These are phyloP conservation scores for Therioaphis trifolii DNA, from an alignment of 2,888 invertebrate species.

Conservation along the genomic window DNA sequence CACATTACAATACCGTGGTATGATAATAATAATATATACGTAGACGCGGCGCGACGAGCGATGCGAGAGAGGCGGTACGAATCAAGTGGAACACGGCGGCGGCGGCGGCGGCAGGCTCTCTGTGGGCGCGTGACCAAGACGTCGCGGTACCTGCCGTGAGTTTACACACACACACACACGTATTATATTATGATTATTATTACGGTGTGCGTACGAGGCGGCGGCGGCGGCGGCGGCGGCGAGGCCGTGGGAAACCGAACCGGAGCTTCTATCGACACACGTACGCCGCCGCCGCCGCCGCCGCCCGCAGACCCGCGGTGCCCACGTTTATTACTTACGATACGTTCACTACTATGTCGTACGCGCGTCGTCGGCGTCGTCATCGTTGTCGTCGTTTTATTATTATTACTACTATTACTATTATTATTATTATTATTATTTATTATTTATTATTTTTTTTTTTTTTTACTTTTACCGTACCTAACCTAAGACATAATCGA, in stretches of 20 bases:
- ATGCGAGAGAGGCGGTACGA: constrained; percentile 8
- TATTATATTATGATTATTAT: no score
- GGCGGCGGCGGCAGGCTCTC: constrained; percentile 23
- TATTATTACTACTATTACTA: not conserved
- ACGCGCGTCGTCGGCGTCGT: not conserved
- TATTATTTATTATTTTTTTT: not conserved
- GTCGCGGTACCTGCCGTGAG: not conserved
- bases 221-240: not conserved
- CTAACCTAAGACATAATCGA: no score
- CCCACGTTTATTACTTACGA: no score
- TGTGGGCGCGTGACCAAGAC: constrained; percentile 52
- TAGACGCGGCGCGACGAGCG: not conserved
- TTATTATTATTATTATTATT: no score
- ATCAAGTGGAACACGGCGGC: constrained; percentile 36
- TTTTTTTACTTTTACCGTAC: not conserved
- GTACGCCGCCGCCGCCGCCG: constrained; percentile 3
- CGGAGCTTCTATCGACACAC: constrained; percentile 57
- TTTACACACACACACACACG: no score
- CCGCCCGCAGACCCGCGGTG: constrained; percentile 18
- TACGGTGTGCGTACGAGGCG: no score
- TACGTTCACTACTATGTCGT: not conserved
- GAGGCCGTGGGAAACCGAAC: constrained; percentile 59
- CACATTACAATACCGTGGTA: no score
- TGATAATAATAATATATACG: no score
- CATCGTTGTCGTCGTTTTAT: not conserved